Evolutionary conservation across 2,797 vertebrate species (phyloP), one percentile per base, ranked within the genome.

Genomic region (Heteromormyrus szaboi): DNA sequence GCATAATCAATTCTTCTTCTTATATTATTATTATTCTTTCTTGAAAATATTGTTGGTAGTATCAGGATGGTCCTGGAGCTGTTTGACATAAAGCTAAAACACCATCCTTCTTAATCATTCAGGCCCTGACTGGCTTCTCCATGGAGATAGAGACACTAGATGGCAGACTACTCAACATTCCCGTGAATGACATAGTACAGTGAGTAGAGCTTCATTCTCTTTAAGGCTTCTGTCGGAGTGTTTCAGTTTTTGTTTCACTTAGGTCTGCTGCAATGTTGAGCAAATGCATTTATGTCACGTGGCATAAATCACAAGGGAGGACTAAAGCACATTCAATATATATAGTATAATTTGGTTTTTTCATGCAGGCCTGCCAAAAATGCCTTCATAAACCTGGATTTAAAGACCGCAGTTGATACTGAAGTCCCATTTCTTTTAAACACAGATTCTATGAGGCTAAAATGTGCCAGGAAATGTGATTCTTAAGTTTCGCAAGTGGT

Each of bases 181-280:
- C 98, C 48, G 91, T 99, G 92, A 99, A 99, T 0, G 97, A 99
- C 89, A 97, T 99, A 0, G 95, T 99, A 86, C 95, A 98, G 99
- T 99, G 92, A 98, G 98, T 96, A 72, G 11, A 51, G 4, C 2
- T 37, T 41, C 53, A 2, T 9, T 53, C 46, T 48, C 56, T 17
- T 50, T 79, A 2, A 53, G 29, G 44, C 46, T 3, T 48, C n/a
- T 12, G 25, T 25, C 48, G 6, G 9, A 9, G 12, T n/a, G 48
- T 50, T 29, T 85, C n/a, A 48, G 8, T 22, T 48, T 83, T 83
- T 48, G 44, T 46, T 83, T 83, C 65, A 37, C 65, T 33, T 33
- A 33, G 25, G 11, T 33, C 11, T 68, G 25, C 65, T 5, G 65
- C 12, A 37, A 14, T 37, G 65, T 72, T 72, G 29, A 37, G 29